A percentile compares a stretch with the other conserved stretches of the same genome.
Conservation (phyloP, 2,797 vertebrate genomes). For the Atherinosoma microstoma region DNA sequence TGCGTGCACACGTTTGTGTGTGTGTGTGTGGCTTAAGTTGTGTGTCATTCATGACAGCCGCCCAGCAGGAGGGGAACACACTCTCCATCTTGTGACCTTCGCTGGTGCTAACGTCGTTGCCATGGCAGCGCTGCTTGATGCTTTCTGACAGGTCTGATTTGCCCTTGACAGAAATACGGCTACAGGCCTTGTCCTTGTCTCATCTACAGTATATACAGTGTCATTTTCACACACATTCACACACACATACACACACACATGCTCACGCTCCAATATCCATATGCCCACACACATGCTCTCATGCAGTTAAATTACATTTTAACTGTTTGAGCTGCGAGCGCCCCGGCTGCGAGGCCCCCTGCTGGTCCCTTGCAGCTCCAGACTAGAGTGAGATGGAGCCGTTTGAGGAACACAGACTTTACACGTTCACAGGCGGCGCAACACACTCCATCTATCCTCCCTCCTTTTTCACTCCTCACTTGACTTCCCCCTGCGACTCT, state of each 20-base stretch:
- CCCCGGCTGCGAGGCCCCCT: slow-evolving; percentile 63
- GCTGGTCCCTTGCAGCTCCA: slow-evolving; percentile 52
- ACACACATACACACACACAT: slow-evolving; percentile 31
- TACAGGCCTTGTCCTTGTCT: slow-evolving; percentile 70
- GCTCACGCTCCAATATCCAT: slow-evolving; percentile 35
- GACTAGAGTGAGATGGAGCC: slow-evolving; percentile 54
- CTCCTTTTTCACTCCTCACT: slow-evolving; percentile 43
- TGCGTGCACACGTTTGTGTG: slow-evolving; percentile 10
- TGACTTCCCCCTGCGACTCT: slow-evolving; percentile 57
- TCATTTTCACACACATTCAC: slow-evolving; percentile 24
- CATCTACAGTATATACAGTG: slow-evolving; percentile 39
- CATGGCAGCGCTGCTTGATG: slow-evolving; percentile 81
- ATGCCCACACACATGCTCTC: slow-evolving; percentile 49
- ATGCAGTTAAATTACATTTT: slow-evolving; percentile 64
- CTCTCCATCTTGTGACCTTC: slow-evolving; percentile 83
- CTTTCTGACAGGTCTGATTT: slow-evolving; percentile 83
- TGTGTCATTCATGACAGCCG: slow-evolving; percentile 74
- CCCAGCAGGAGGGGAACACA: slow-evolving; percentile 72
- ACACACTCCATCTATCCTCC: slow-evolving; percentile 40
- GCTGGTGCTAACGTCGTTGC: slow-evolving; percentile 74
- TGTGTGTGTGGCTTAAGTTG: slow-evolving; percentile 53
- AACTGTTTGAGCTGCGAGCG: slow-evolving; percentile 48
- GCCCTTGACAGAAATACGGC: slow-evolving; percentile 79
- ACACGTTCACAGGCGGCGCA: slow-evolving; percentile 33
- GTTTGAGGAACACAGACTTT: slow-evolving; percentile 65